These are phyloP conservation scores for Drosophila rufa DNA, from an alignment of 1,140 invertebrate species.

Conservation along the genomic window DNA sequence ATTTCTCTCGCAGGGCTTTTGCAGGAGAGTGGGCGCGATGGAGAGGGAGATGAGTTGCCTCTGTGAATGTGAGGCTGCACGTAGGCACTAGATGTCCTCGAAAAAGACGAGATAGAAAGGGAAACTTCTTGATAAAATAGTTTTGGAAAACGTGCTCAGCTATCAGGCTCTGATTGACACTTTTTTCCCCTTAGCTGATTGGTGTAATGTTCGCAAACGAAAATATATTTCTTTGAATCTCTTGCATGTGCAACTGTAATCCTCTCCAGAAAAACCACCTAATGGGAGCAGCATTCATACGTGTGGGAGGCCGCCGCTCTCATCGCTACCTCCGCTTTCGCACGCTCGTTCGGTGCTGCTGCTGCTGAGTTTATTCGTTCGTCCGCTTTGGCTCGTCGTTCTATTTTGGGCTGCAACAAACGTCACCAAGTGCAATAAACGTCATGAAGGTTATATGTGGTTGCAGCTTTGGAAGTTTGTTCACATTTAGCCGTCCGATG, in stretches of 20 bases:
- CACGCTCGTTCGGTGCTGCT: slow-evolving; percentile 22
- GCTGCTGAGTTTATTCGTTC: slow-evolving; percentile 16
- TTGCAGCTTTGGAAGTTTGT: slow-evolving; percentile 48
- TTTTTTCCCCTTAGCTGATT: slow-evolving; percentile 28
- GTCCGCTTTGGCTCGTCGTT: slow-evolving; percentile 35
- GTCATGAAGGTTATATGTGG: slow-evolving; percentile 47
- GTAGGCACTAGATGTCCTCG: slow-evolving; percentile 42
- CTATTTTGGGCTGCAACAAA: slow-evolving; percentile 50
- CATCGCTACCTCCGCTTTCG: slow-evolving; percentile 31
- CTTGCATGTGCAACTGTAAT: slow-evolving; percentile 25
- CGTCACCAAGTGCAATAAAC: slow-evolving; percentile 55
- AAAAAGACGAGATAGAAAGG: slow-evolving; percentile 29
- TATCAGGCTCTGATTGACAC: slow-evolving; percentile 24
- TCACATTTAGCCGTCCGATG: slow-evolving; percentile 32
- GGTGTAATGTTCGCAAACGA: neutral
- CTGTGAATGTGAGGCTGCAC: slow-evolving; percentile 40
- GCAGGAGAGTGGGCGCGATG: slow-evolving; percentile 12
- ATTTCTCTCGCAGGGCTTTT: slow-evolving; percentile 39
- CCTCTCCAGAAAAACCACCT: slow-evolving; percentile 23
- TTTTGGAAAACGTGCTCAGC: slow-evolving; percentile 25
- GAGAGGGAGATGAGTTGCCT: slow-evolving; percentile 9
- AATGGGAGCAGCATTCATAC: slow-evolving; percentile 25
- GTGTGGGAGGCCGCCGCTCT: slow-evolving; percentile 37
- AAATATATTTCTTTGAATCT: neutral
- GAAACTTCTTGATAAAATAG: slow-evolving; percentile 31